Percentiles rank a stretch among this genome's conserved stretches.
phyloP scores from a whole-genome alignment of 2,113 vertebrate species.

The Lathamus discolor region DNA sequence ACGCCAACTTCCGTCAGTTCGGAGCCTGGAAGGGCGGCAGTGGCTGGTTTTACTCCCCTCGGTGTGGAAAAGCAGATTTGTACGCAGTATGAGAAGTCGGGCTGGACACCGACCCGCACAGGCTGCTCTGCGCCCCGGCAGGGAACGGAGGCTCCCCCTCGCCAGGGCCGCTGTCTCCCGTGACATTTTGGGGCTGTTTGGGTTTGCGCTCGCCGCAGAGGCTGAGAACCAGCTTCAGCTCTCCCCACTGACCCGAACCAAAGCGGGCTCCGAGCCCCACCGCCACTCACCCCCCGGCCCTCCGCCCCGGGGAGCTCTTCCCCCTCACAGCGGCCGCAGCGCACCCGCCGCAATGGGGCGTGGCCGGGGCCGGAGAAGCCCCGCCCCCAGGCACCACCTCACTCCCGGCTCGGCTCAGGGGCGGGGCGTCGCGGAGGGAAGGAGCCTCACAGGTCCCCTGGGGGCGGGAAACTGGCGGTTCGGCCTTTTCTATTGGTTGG shows the following conservation, averaged over 20 bases:
- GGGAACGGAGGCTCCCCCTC: not conserved
- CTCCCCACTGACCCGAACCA: fast-evolving
- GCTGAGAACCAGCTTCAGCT: not conserved
- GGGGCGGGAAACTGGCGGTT: no score
- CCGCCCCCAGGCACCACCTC: not conserved
- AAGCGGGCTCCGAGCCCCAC: fast-evolving
- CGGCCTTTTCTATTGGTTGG: fast-evolving
- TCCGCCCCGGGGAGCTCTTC: fast-evolving
- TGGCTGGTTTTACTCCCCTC: fast-evolving
- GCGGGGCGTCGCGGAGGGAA: not conserved
- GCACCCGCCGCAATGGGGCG: constrained; percentile 28
- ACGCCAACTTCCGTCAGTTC: fast-evolving
- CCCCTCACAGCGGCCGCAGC: fast-evolving
- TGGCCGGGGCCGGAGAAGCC: not conserved
- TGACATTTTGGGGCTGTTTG: fast-evolving
- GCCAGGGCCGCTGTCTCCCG: not conserved
- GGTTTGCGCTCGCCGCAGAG: not conserved
- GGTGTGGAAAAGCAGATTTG: no score
- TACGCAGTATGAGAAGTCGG: fast-evolving
- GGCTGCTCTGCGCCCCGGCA: fast-evolving
- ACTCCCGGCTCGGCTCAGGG: fast-evolving
- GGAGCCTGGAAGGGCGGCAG: not conserved
- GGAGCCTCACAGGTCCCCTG: no score
- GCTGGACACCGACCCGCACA: not conserved
- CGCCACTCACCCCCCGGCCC: fast-evolving